These are phyloP conservation scores for Synergus japonicus DNA, from an alignment of 2,888 invertebrate genomes.

Conservation along the genomic window DNA sequence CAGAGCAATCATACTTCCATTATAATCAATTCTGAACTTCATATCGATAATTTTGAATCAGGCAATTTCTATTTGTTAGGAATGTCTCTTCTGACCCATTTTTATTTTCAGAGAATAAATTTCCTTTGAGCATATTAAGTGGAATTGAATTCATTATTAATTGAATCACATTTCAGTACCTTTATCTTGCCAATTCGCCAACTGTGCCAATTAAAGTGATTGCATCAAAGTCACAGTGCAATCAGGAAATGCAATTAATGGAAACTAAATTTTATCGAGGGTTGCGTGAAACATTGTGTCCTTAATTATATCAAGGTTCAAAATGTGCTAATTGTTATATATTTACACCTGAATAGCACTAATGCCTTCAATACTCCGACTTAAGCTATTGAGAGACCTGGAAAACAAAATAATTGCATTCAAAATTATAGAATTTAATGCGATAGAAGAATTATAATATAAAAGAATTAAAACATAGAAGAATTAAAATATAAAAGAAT, in stretches of 20 bases:
- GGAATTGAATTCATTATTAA: conserved; percentile 24
- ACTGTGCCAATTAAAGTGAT: conserved; percentile 20
- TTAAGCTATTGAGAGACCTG: too few species aligned
- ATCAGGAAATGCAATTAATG: conserved; percentile 15
- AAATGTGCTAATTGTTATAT: background rate
- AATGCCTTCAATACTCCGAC: too few species aligned
- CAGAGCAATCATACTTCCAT: background rate
- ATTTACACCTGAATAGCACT: too few species aligned
- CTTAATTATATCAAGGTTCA: background rate
- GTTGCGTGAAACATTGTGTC: background rate
- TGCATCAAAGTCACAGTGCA: conserved; percentile 14
- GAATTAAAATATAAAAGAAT: too few species aligned
- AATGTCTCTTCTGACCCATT: background rate
- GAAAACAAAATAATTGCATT: too few species aligned
- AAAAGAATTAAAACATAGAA: too few species aligned
- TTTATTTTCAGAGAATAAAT: background rate
- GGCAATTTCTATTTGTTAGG: background rate
- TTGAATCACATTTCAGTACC: conserved; percentile 10
- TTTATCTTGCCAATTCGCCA: background rate
- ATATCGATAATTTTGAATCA: too few species aligned
- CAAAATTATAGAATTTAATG: too few species aligned
- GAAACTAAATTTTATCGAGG: background rate
- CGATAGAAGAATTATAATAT: too few species aligned
- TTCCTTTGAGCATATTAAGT: background rate
- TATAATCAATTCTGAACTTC: background rate